These are phyloP conservation scores for Heliconius hortense DNA, from an alignment of 2,888 invertebrate genomes.

Conservation along the genomic window DNA sequence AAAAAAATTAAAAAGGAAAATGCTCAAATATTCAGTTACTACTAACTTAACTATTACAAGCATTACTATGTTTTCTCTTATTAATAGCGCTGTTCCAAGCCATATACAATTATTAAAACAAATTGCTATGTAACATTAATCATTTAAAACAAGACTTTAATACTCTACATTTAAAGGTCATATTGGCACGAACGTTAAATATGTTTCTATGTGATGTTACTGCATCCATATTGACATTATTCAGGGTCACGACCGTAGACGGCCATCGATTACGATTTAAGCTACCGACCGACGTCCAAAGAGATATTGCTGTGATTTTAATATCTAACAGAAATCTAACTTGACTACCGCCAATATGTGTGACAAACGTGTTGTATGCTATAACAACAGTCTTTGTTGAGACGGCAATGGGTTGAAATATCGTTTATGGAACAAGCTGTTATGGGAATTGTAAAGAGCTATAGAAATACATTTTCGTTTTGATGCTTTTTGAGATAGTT, in stretches of 20 bases:
- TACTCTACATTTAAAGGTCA: background rate
- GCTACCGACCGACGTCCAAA: constrained; percentile 29
- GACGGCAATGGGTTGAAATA: background rate
- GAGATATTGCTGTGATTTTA: constrained; percentile 23
- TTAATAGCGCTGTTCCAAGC: constrained; percentile 3
- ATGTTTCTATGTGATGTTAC: constrained; percentile 22
- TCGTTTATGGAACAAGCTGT: background rate
- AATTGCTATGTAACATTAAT: background rate
- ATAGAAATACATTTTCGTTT: background rate
- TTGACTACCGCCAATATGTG: constrained; percentile 29
- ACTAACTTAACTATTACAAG: constrained; percentile 6
- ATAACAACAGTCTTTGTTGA: background rate
- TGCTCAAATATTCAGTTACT: background rate
- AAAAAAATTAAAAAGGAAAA: background rate
- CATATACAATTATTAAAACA: constrained; percentile 22
- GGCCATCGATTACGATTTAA: constrained; percentile 45
- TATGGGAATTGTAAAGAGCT: background rate
- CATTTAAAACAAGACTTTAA: constrained; percentile 2
- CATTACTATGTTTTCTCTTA: constrained; percentile 5
- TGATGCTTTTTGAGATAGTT: background rate
- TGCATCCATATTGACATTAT: constrained; percentile 47
- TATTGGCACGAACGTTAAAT: constrained; percentile 11
- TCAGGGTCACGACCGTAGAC: constrained; percentile 45
- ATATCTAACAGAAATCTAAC: constrained; percentile 14
- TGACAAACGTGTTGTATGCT: constrained; percentile 17